Evolutionary conservation across 2,113 vertebrate species (phyloP), one percentile per base, ranked within the genome.

Genomic region (Rhombomys opimus): DNA sequence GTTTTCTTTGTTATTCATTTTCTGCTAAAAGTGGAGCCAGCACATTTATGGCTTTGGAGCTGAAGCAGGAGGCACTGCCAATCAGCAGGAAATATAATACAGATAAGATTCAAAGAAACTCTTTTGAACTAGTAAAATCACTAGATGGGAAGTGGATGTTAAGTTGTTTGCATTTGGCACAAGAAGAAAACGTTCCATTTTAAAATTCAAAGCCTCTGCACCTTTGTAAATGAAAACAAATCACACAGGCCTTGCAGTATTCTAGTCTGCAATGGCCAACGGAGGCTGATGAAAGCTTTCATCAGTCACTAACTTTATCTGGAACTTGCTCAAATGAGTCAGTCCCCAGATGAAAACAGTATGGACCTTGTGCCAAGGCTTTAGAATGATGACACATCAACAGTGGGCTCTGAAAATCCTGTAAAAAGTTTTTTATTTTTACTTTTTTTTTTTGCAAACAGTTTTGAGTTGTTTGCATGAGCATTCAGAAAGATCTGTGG

Each of bases 81-180:
- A 98, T 98, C 98, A 98, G 97, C 97, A 98, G 98, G 98, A 98
- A 98, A 98, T 99, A 98, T 97, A 98, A 98, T 97, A 98, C 98
- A 98, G 98, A 99, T 98, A 98, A 99, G 98, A 98, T 98, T 98
- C 98, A 97, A 98, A 98, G 98, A 98, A 98, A 98, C 94, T 98
- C 98, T 98, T 98, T 98, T 98, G 98, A 98, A 98, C 98, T 98
- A 73, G 97, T 98, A 98, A 98, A 98, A 98, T 97, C 95, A 97
- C 94, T 98, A 97, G 98, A 98, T 98, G 91, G 98, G 97, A 98
- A 98, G 98, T 98, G 94, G 97, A 98, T 97, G 98, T 98, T 98
- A 98, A 98, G 98, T 98, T 98, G 98, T 98, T 99, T 98, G 98
- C 90, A 95, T 98, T 98, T 99, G 98, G 98, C 98, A 98, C 4